Evolutionary conservation across 2,113 vertebrate genomes (phyloP), one percentile per base, ranked within the genome.

Genomic region (Semicossyphus pulcher): DNA sequence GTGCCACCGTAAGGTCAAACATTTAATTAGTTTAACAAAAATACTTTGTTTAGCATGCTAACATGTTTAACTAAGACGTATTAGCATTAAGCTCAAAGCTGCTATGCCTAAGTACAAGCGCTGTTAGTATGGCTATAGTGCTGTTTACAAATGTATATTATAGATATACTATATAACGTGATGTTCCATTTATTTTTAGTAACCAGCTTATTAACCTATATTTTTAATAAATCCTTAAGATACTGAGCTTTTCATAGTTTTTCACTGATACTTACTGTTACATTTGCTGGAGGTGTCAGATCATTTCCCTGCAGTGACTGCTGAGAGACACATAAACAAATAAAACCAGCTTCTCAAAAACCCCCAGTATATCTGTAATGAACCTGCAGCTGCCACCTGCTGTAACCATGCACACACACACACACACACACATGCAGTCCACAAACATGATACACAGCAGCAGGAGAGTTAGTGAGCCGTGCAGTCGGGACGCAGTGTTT

Each of bases 401-500:
- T 72, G 41, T 59, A 64, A 45, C 23, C 31, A 34, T n/a, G 32
- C 14, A 25, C 62, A 26, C n/a, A 23, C 31, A 48, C 36, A 28
- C 42, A 63, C 28, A 36, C 36, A 63, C 25, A 41, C 23, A 23
- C 47, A 20, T 1, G 8, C 26, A 52, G 34, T 52, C 29, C n/a
- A 61, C 49, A 63, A 51, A 65, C 52, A 73, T n/a, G 23, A 65
- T 31, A 11, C 65, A 64, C 54, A 45, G 69, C 61, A 78, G 79
- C 61, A 56, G 70, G 39, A 47, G 70, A 67, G 74, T 66, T 48
- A 57, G 77, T 54, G 77, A 86, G 71, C 45, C 60, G 1, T 78
- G 80, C 45, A 70, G 69, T 56, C 76, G 68, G 69, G 61, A 72
- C 80, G 68, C n/a, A 53, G 39, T 67, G 86, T 89, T 83, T 84